phyloP scores from a whole-genome alignment of 2,113 vertebrate species.

The Tenrec ecaudatus region DNA sequence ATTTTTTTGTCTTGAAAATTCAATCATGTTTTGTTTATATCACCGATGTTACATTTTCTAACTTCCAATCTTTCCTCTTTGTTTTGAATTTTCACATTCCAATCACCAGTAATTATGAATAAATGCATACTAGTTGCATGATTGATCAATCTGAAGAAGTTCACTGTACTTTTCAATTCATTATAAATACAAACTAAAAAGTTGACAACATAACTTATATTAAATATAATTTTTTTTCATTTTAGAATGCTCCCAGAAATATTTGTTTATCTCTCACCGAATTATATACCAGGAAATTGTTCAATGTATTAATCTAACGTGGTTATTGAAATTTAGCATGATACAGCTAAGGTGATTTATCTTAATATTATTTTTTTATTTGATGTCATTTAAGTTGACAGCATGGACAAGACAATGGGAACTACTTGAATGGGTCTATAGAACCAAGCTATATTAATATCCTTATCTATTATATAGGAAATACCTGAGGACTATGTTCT shows the following conservation, averaged over 20 bases:
- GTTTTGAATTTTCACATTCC: too few relatives aligned
- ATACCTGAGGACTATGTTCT: neutral
- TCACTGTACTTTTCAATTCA: neutral
- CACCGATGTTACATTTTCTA: too few relatives aligned
- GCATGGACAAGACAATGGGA: neutral
- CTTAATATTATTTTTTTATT: constrained; percentile 37
- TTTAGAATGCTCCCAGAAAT: neutral
- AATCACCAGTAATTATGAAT: too few relatives aligned
- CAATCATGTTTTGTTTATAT: too few relatives aligned
- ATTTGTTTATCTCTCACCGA: constrained; percentile 22
- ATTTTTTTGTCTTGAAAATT: too few relatives aligned
- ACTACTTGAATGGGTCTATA: neutral
- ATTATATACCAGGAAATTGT: neutral
- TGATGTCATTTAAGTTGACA: neutral
- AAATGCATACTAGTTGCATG: too few relatives aligned
- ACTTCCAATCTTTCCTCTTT: too few relatives aligned
- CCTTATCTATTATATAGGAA: neutral
- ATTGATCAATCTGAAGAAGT: too few relatives aligned
- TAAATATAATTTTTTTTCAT: constrained; percentile 25
- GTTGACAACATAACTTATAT: neutral
- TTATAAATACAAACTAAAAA: neutral
- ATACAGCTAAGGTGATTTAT: neutral
- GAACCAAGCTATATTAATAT: neutral
- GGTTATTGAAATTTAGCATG: constrained; percentile 29
- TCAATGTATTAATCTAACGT: neutral